These are phyloP conservation scores for Hipposideros larvatus DNA, from an alignment of 2,797 vertebrate species.

Conservation along the genomic window DNA sequence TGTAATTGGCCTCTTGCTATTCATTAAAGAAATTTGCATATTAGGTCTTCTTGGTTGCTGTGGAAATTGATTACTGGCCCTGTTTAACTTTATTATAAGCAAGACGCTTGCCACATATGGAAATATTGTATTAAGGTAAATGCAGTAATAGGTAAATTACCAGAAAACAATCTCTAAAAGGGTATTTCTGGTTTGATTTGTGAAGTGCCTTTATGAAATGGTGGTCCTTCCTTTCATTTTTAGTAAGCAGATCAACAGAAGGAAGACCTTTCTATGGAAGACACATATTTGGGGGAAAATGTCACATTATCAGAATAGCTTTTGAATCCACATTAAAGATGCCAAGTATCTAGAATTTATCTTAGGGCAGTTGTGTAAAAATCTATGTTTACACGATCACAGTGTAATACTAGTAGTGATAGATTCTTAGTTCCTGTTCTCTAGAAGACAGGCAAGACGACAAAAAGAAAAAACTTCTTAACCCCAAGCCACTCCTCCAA, in stretches of 20 bases:
- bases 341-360: slow-evolving; percentile 50
- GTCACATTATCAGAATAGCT: slow-evolving; percentile 74
- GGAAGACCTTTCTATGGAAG: slow-evolving; percentile 67
- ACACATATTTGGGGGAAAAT: slow-evolving; percentile 43
- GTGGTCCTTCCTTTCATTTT: slow-evolving; percentile 57
- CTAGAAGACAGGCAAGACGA: slow-evolving; percentile 39
- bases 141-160: slow-evolving; percentile 34
- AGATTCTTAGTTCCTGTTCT: background rate
- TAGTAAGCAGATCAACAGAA: slow-evolving; percentile 64
- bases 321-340: slow-evolving; percentile 74
- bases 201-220: slow-evolving; percentile 39
- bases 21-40: slow-evolving; percentile 69
- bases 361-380: slow-evolving; percentile 48
- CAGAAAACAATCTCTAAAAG: slow-evolving; percentile 67
- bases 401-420: background rate
- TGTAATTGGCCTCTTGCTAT: slow-evolving; percentile 72
- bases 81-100: slow-evolving; percentile 71
- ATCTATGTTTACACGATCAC: slow-evolving; percentile 76
- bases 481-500: slow-evolving; percentile 24
- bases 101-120: slow-evolving; percentile 54
- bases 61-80: slow-evolving; percentile 74
- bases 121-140: slow-evolving; percentile 66
- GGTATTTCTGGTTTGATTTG: slow-evolving; percentile 62
- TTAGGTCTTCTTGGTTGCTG: slow-evolving; percentile 58
- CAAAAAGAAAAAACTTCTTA: slow-evolving; percentile 31